Evolutionary conservation across 1,140 invertebrate genomes (phyloP), one percentile per base, ranked within the genome.

Genomic region (Phymastichus coffea): DNA sequence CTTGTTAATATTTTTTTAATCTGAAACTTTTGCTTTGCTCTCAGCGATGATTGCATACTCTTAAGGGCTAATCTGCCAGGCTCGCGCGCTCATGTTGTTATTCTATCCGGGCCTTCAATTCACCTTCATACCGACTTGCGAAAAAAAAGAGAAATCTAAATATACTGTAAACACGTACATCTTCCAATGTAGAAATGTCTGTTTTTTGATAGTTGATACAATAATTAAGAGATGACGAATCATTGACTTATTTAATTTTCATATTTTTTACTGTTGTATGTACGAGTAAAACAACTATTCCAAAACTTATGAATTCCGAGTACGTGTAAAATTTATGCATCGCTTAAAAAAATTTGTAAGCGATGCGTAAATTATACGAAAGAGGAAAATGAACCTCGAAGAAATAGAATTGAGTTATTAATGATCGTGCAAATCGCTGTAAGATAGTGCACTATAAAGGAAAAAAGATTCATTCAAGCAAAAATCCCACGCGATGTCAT

Each of bases 181-280:
- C 38, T 58, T 51, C 47, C 56, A 43, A 58, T 51, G 40, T 51
- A 33, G 17, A 47, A 40, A 15, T 22, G 44, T n/a, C n/a, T n/a
- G n/a, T 59, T 59, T 46, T 10, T 46, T 10, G 19, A 35, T 46
- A 22, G 38, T 33, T 46, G 8, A 59, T 53, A n/a, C n/a, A n/a
- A n/a, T n/a, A 35, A 59, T 47, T 59, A 19, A 37, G 43, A 1
- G 37, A 23, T 53, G n/a, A 33, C 23, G 22, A 46, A 9, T 26
- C 15, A 3, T 59, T 19, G 23, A 58, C 43, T 17, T 3, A 22
- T 52, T 47, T 46, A 19, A 48, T 44, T 54, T 60, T 9, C n/a
- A n/a, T 46, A 54, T 48, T 60, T 60, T 60, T 1, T 44, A 51
- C 22, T 46, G 25, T 61, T 35, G n/a, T n/a, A n/a, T n/a, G n/a